Base-by-base conservation (phyloP, 2,888 invertebrate genomes). In the Hedya salicella region DNA sequence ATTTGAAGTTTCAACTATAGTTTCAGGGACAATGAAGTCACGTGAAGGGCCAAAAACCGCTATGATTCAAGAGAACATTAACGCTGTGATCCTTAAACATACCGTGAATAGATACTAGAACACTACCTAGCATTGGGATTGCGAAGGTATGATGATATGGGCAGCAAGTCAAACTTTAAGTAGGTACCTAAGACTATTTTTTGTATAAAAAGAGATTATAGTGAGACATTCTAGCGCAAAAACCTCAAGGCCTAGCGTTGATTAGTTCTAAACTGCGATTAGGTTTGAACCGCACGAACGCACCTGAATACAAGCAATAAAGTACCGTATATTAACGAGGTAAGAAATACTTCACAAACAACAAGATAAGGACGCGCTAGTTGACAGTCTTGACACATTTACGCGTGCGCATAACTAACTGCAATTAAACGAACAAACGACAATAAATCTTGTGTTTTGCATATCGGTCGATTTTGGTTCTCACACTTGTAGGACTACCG, bases 381-480 rank as follows among this genome's bases (percentile, higher is more conserved):
- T 40, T 54, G 53, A 30, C 44, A 44, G 42, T 54, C 54, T 54
- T 54, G 54, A 16, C 54, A 54, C 54, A 39, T 39, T 30, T 49
- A 17, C 60, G 36, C 11, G 6, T 11, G 42, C 44, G 56, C 44
- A 56, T n/a, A 56, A 42, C 3, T 13, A n/a, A 30, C 40, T 17
- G 13, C 39, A n/a, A 62, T 25, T 53, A 17, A 25, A 36, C 36
- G 17, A 61, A 44, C 48, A 49, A 39, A 39, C 54, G 25, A 2
- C 44, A 32, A 50, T 64, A 57, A 63, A 63, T 49, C 52, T 44
- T 25, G 11, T 17, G 36, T 14, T 64, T 49, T 49, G 49, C 40
- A 57, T 50, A 50, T 44, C 19, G 36, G 62, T 14, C 8, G 9
- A 1, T 11, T 36, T 36, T 9, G 2, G 6, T 9, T 36, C 36